A percentile compares a stretch with the other conserved stretches of the same genome.
These are phyloP conservation scores for Oceanodroma tethys DNA, from an alignment of 2,113 vertebrate genomes.

Conservation along the genomic window DNA sequence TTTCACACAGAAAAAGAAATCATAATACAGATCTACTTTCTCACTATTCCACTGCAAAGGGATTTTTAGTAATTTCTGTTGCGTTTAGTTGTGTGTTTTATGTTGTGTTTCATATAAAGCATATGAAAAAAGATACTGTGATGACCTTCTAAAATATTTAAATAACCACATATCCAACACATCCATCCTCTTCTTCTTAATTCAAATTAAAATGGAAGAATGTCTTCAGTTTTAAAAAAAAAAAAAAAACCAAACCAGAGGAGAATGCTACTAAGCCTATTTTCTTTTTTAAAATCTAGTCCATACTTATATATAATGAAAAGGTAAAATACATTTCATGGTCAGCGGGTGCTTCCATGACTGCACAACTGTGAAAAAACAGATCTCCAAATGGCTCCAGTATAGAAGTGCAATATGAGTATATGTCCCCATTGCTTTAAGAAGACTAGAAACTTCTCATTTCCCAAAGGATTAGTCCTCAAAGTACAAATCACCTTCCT, in stretches of 20 bases:
- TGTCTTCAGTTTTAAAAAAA: not conserved
- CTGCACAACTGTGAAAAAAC: not conserved
- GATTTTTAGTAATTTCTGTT: not conserved
- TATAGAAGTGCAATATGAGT: not conserved
- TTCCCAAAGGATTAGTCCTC: not conserved
- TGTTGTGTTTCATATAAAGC: not conserved
- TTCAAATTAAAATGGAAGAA: not conserved
- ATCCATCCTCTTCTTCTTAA: not conserved
- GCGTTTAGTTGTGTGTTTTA: not conserved
- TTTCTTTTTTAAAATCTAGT: not conserved
- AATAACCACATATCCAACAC: not conserved
- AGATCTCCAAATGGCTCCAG: not conserved
- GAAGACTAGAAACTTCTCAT: not conserved
- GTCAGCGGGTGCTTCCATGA: not conserved
- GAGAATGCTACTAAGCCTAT: not conserved
- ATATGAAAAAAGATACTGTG: not conserved
- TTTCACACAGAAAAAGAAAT: not conserved
- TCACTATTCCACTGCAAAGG: not conserved
- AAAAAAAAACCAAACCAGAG: not conserved
- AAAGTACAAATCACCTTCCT: not conserved
- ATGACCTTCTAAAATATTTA: not conserved
- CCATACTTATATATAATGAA: not conserved
- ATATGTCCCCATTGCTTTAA: not conserved
- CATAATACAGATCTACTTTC: not conserved
- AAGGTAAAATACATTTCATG: not conserved